Evolutionary conservation across 2,888 invertebrate species (phyloP).

Genomic region (Steinernema hermaphroditum): DNA sequence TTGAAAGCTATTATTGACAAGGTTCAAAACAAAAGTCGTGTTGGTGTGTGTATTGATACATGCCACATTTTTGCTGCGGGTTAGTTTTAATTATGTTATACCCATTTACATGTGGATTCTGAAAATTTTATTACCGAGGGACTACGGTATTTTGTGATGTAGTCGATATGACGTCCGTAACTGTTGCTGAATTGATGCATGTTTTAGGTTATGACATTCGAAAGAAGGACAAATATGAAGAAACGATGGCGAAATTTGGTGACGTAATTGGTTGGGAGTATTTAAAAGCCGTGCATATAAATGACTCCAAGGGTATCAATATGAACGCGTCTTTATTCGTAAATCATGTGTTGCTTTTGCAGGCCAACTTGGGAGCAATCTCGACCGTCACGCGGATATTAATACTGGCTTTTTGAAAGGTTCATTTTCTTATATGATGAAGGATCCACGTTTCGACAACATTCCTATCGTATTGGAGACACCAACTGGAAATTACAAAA

Average conservation of each 20-base stretch:
- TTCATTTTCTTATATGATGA: slow-evolving; percentile 68
- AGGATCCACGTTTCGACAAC: slow-evolving; percentile 67
- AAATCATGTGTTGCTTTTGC: slow-evolving; percentile 31
- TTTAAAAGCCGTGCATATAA: slow-evolving; percentile 70
- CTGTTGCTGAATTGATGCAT: no score
- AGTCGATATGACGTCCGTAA: no score
- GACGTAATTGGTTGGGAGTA: slow-evolving; percentile 68
- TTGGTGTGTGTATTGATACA: slow-evolving; percentile 69
- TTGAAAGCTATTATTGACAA: slow-evolving; percentile 66
- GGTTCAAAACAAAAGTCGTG: slow-evolving; percentile 67
- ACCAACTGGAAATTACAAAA: slow-evolving; percentile 61
- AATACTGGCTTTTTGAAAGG: slow-evolving; percentile 69
- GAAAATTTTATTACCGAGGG: no score
- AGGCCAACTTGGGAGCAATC: slow-evolving; percentile 68
- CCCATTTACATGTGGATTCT: slow-evolving; percentile 34
- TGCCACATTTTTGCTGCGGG: slow-evolving; percentile 65
- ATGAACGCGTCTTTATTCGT: background rate
- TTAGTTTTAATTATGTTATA: slow-evolving; percentile 27
- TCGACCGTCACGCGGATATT: slow-evolving; percentile 70
- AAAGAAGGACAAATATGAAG: slow-evolving; percentile 66
- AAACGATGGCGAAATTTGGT: slow-evolving; percentile 68
- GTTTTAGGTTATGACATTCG: slow-evolving; percentile 69
- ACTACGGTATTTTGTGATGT: no score
- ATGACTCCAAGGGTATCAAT: slow-evolving; percentile 70
- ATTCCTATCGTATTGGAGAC: slow-evolving; percentile 69